Conservation (phyloP, 2,797 vertebrate species). For the Halcyon chelicuti region DNA sequence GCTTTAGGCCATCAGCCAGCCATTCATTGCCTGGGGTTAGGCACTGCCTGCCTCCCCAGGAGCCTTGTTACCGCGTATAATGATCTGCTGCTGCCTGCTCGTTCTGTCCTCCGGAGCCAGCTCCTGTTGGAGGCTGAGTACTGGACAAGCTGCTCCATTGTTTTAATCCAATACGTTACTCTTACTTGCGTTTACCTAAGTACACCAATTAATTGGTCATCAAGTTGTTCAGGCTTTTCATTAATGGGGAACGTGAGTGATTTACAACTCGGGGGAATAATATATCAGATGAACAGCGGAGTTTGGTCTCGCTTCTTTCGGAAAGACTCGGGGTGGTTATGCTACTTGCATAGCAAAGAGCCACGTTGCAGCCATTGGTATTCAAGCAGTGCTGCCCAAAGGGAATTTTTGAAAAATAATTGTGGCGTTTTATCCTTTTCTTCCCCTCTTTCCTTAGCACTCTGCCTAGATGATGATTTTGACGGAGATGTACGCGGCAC, state of each 20-base stretch:
- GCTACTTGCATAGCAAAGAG: not conserved
- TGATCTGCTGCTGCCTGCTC: not conserved
- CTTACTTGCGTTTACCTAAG: not conserved
- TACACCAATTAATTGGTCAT: not conserved
- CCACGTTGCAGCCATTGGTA: not conserved
- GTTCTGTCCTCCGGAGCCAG: not conserved
- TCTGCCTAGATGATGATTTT: not conserved
- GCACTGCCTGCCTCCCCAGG: not conserved
- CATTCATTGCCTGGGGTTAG: not conserved
- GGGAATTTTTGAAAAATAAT: not conserved
- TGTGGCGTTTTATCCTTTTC: not conserved
- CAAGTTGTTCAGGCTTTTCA: not conserved
- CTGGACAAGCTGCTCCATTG: not conserved
- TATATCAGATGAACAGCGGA: not conserved
- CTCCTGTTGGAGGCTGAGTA: accelerated
- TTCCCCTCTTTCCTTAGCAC: not conserved
- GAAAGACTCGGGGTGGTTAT: not conserved
- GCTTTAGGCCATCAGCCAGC: conserved; percentile 11
- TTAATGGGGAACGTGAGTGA: not conserved
- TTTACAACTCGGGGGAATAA: not conserved
- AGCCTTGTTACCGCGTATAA: not conserved
- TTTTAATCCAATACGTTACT: not conserved
- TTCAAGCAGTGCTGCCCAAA: not conserved
- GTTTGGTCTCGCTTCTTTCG: not conserved
- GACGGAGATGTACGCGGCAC: accelerated